Base-by-base conservation (phyloP, 2,113 vertebrate genomes). In the Theropithecus gelada region DNA sequence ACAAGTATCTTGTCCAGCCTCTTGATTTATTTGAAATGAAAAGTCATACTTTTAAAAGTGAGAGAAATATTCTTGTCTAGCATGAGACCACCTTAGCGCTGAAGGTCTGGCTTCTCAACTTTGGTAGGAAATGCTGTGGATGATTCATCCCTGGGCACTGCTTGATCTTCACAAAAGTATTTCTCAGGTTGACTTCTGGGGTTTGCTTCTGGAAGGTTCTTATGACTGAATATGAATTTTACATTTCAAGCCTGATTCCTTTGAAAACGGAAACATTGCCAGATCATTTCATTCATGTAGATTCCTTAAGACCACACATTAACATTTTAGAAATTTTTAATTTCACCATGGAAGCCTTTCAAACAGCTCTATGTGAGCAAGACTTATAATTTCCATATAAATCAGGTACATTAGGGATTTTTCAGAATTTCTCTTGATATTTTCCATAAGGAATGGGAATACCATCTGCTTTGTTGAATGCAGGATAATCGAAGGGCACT, bases 381-480 rank as follows among this genome's bases (percentile, higher is more conserved):
- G 96, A 97, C 97, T 98, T 98, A 96, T 98, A 99, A 98, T 98
- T 99, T 98, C 95, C 92, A 98, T 98, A 98, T 98, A 99, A 99
- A 99, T 98, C 96, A 98, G 96, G 88, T 88, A 97, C 97, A 96
- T 96, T 97, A 98, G 96, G 98, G 98, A 99, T 96, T 98, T 98
- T 98, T 98, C 98, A 98, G 98, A 98, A 98, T 98, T 96, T 98
- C 97, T 98, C 98, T 99, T 98, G 97, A 82, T 97, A 96, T 97
- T 98, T 97, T 97, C 98, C 98, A 97, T 97, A 95, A 98, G 94
- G 98, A 98, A 98, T 97, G 97, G 98, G 98, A 97, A 98, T 98
- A 98, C 98, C 99, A 99, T 99, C 99, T 99, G 99, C 98, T 99
- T 98, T 82, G 70, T 96, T 98, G 96, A 98, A 97, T 97, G 98